phyloP scores from a whole-genome alignment of 1,140 invertebrate species.

The Formica exsecta region DNA sequence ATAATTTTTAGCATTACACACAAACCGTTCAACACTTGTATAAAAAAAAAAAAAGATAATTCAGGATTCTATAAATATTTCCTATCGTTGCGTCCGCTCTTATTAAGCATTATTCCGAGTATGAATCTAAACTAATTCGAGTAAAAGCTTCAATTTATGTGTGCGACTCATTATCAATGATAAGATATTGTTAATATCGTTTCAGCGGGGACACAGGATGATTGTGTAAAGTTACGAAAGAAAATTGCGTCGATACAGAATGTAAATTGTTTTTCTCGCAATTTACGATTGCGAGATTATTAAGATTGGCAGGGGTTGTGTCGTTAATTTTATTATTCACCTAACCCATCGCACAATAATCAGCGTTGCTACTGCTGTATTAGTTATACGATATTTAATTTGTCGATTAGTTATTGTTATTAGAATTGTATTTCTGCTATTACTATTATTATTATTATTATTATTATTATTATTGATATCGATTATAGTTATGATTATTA shows the following conservation, averaged over 20 bases:
- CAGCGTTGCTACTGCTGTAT: slow-evolving; percentile 18
- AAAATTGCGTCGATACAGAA: not conserved
- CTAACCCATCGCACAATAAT: slow-evolving; percentile 18
- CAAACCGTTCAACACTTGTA: not conserved
- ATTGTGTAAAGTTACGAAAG: not conserved
- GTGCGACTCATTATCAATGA: no score
- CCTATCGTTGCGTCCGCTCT: not conserved
- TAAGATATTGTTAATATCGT: not conserved
- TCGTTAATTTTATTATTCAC: not conserved
- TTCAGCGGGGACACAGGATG: not conserved
- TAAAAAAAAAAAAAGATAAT: not conserved
- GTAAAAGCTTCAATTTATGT: slow-evolving; percentile 6
- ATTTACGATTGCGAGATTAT: slow-evolving; percentile 23
- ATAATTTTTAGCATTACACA: not conserved
- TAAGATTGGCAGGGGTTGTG: not conserved
- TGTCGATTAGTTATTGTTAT: slow-evolving; percentile 71
- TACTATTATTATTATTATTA: slow-evolving; percentile 52
- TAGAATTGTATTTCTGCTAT: slow-evolving; percentile 60
- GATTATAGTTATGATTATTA: slow-evolving; percentile 43
- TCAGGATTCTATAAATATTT: slow-evolving; percentile 26
- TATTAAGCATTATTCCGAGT: not conserved
- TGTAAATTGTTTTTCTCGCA: not conserved
- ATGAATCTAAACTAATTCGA: not conserved
- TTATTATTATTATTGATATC: slow-evolving; percentile 50
- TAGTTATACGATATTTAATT: slow-evolving; percentile 72